phyloP scores from a whole-genome alignment of 35 echinoderm and acorn worm genomes.

The Strongylocentrotus purpuratus region DNA sequence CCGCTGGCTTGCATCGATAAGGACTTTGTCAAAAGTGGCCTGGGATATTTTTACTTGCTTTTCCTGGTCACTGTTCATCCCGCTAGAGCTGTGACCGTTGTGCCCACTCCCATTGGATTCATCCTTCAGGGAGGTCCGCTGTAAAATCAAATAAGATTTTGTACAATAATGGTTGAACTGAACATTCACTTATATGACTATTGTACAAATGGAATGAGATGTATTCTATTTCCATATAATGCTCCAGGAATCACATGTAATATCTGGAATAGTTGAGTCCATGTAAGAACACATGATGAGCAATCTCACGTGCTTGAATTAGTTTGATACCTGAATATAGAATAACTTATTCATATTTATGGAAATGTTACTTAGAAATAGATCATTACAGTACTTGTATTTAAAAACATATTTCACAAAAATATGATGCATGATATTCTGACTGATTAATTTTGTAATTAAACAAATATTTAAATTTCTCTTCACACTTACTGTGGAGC shows the following conservation, averaged over 20 bases:
- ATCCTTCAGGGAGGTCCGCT: slow-evolving; percentile 27
- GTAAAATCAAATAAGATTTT: not conserved
- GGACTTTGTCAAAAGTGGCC: slow-evolving; percentile 47
- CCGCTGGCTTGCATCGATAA: slow-evolving; percentile 30
- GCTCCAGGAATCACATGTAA: not conserved
- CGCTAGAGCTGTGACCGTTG: slow-evolving; percentile 10
- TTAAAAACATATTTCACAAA: no score
- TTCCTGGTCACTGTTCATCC: slow-evolving; percentile 45
- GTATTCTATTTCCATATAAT: not conserved
- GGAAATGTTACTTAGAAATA: no score
- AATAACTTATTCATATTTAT: no score
- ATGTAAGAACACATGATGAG: not conserved
- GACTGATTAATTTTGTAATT: no score
- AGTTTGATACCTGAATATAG: not conserved
- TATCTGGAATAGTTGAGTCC: not conserved
- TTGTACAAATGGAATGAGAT: not conserved
- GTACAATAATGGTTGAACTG: not conserved
- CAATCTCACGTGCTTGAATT: not conserved
- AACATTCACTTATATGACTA: not conserved
- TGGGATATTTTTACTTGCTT: slow-evolving; percentile 37
- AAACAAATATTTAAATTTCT: no score
- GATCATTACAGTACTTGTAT: no score
- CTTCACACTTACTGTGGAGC: slow-evolving; percentile 38
- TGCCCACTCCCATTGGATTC: slow-evolving; percentile 35
- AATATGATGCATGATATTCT: no score